Conservation (phyloP, 2,888 invertebrate genomes). For the Loripinus fragilis region DNA sequence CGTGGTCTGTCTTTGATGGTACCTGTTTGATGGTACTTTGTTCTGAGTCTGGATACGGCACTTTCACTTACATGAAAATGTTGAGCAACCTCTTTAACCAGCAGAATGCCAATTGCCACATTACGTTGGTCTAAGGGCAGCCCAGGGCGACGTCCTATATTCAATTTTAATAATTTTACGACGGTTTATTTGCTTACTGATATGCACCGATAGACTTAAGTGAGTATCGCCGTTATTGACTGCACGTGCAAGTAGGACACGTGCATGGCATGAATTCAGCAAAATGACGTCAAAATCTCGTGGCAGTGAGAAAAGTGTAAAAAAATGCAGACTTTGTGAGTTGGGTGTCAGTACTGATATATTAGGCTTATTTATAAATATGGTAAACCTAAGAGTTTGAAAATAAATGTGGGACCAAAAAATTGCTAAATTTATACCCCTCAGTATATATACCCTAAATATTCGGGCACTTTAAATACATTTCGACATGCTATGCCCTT, state of each 20-base stretch:
- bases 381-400: not conserved
- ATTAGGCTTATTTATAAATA: not conserved
- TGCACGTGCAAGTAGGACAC: not conserved
- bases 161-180: not conserved
- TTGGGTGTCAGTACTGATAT: too few relatives aligned
- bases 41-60: too few relatives aligned
- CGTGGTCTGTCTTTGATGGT: slow-evolving; percentile 28
- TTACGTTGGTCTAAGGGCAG: too few relatives aligned
- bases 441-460: too few relatives aligned
- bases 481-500: too few relatives aligned
- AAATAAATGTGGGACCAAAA: not conserved
- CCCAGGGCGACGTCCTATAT: not conserved
- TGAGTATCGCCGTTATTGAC: slow-evolving; percentile 2
- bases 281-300: not conserved
- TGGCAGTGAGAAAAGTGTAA: not conserved
- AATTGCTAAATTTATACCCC: too few relatives aligned
- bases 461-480: too few relatives aligned
- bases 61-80: too few relatives aligned
- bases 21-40: slow-evolving; percentile 23
- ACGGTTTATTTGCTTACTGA: not conserved
- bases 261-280: not conserved
- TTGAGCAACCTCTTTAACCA: not conserved
- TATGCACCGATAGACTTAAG: not conserved
- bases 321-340: too few relatives aligned
- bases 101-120: not conserved